These are phyloP conservation scores for Psittacula derbiana DNA, from an alignment of 2,797 vertebrate genomes.

Conservation along the genomic window DNA sequence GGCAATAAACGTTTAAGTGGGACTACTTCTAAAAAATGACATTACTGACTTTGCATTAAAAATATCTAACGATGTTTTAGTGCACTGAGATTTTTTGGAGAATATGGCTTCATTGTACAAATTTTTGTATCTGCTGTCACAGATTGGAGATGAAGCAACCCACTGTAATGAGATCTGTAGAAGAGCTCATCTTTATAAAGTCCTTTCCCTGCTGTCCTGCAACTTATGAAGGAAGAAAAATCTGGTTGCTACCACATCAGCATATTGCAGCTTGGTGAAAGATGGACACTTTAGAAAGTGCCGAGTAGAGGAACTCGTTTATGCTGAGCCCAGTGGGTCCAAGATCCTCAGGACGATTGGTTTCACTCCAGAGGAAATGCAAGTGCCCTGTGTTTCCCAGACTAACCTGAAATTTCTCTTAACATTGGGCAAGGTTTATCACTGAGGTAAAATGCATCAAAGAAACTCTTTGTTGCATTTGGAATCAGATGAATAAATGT, in stretches of 20 bases:
- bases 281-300: not conserved
- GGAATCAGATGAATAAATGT: not conserved
- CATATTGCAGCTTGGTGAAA: not conserved
- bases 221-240: not conserved
- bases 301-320: not conserved
- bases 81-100: not conserved
- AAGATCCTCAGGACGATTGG: not conserved
- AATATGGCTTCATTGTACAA: not conserved
- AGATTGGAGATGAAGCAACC: not conserved
- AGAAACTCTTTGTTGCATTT: not conserved
- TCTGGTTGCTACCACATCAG: not conserved
- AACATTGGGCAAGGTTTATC: not conserved
- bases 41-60: not conserved
- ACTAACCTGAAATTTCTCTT: not conserved
- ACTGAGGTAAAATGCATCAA: not conserved
- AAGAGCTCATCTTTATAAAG: not conserved
- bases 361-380: not conserved
- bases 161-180: not conserved
- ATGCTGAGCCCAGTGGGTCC: not conserved
- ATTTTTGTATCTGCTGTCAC: not conserved
- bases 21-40: not conserved
- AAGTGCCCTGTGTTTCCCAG: not conserved
- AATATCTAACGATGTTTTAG: not conserved
- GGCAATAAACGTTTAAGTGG: not conserved
- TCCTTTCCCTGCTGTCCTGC: not conserved